These are phyloP conservation scores for Caenorhabditis briggsae DNA, from an alignment of 1,140 invertebrate species.

Conservation along the genomic window DNA sequence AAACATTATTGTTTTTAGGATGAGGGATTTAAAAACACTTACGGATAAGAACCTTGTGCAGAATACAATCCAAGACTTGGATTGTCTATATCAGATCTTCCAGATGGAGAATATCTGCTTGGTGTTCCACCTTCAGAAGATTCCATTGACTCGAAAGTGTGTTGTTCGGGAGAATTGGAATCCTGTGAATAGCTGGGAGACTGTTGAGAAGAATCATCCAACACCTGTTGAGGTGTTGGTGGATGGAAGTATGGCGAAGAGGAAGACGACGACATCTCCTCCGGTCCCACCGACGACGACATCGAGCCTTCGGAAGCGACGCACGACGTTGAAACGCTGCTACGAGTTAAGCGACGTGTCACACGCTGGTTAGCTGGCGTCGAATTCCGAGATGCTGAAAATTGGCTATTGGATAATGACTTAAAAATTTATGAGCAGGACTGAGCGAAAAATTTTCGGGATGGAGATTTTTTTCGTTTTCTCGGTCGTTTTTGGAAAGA, in stretches of 20 bases:
- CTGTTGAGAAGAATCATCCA: constrained; percentile 17
- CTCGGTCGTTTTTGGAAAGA: no score
- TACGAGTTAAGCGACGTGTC: constrained; percentile 29
- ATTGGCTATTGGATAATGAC: background rate
- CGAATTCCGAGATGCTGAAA: constrained; percentile 27
- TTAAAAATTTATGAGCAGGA: no score
- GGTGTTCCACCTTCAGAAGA: background rate
- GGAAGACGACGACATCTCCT: constrained; percentile 44
- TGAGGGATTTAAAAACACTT: background rate
- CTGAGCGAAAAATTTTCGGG: no score
- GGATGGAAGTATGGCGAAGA: constrained; percentile 20
- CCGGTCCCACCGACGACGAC: constrained; percentile 5
- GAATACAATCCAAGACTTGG: constrained; percentile 36
- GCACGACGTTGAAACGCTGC: constrained; percentile 28
- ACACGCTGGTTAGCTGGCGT: constrained; percentile 40
- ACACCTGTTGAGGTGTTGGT: constrained; percentile 28
- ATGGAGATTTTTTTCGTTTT: no score
- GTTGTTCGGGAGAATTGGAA: constrained; percentile 14
- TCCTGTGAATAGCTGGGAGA: constrained; percentile 48
- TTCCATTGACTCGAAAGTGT: constrained; percentile 23
- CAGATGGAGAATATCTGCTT: constrained; percentile 35
- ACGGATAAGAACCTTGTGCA: constrained; percentile 43
- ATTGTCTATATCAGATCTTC: constrained; percentile 8
- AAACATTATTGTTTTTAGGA: background rate
- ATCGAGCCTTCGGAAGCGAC: constrained; percentile 35